These are phyloP conservation scores for Prunella himalayana DNA, from an alignment of 2,113 vertebrate genomes.

Conservation along the genomic window DNA sequence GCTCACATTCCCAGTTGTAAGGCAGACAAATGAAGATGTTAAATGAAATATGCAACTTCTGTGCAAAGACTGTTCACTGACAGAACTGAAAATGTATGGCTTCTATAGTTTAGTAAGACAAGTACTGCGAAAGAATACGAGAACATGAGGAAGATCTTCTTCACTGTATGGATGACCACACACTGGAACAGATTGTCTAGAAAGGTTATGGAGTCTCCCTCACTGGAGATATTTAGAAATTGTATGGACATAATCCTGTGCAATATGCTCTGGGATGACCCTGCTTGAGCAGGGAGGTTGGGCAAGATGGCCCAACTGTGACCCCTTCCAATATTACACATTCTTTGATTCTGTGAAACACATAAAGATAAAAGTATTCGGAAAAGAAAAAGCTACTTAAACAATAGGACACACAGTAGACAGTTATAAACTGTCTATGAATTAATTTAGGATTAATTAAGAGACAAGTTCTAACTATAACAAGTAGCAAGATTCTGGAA, in stretches of 20 bases:
- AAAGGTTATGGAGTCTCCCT: neutral
- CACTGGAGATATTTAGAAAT: neutral
- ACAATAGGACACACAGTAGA: neutral
- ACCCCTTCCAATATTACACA: neutral
- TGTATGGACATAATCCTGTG: accelerated
- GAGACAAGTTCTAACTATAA: neutral
- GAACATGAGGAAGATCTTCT: neutral
- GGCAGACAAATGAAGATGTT: neutral
- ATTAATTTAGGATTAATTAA: neutral
- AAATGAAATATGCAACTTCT: neutral
- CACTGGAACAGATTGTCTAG: neutral
- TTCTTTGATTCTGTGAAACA: neutral
- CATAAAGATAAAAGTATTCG: neutral
- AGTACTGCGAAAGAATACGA: neutral
- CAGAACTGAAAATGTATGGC: neutral
- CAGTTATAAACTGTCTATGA: neutral
- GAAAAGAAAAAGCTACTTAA: neutral
- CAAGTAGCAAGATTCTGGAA: neutral
- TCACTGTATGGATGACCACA: accelerated
- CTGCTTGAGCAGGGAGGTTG: neutral
- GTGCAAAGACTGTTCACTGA: neutral
- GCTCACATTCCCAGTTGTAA: neutral
- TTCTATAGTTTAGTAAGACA: neutral
- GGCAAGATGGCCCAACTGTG: neutral
- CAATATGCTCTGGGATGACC: no score